Evolutionary conservation across 2,797 vertebrate genomes (phyloP), one percentile per base, ranked within the genome.

Genomic region (Cyclopterus lumpus): DNA sequence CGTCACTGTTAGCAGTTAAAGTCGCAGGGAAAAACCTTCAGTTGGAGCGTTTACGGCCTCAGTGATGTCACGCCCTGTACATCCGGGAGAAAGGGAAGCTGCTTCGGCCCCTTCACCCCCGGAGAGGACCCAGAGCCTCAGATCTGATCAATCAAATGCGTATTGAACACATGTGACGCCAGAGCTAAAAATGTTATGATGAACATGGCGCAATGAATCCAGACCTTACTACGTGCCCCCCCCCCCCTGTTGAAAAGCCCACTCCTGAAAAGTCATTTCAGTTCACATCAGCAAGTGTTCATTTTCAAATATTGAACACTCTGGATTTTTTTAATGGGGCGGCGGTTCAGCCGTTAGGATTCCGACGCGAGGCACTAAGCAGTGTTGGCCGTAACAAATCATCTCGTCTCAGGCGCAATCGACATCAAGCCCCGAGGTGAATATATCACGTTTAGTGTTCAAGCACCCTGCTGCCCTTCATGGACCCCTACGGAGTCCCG

Each of bases 371-470:
- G 49, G 63, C 67, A 58, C 81, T 72, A 91, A 84, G 74, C 71
- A 73, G 64, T n/a, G n/a, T n/a, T n/a, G n/a, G n/a, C 80, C 84
- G 53, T 48, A 73, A 49, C 61, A 73, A 86, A 88, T 87, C 79
- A 75, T 54, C 79, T 84, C 76, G 82, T 81, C 83, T 80, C 83
- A 59, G 51, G 72, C 8, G 2, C 72, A 69, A 86, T 89, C 81
- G 72, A 82, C 87, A 88, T 66, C 15, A 59, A 71, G 34, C 6
- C 77, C 76, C 75, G 54, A 86, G 86, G 87, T 88, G 77, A 82
- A 80, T 68, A 73, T 57, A 59, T 86, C 72, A 86, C 70, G 70
- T 84, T 85, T 81, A 77, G 75, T 57, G 72, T 75, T 84, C 73
- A 78, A 67, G 26, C 46, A 18, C 67, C 51, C 54, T 11, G 70